phyloP scores from a whole-genome alignment of 1,140 invertebrate species.

The Trichomalopsis sarcophagae region DNA sequence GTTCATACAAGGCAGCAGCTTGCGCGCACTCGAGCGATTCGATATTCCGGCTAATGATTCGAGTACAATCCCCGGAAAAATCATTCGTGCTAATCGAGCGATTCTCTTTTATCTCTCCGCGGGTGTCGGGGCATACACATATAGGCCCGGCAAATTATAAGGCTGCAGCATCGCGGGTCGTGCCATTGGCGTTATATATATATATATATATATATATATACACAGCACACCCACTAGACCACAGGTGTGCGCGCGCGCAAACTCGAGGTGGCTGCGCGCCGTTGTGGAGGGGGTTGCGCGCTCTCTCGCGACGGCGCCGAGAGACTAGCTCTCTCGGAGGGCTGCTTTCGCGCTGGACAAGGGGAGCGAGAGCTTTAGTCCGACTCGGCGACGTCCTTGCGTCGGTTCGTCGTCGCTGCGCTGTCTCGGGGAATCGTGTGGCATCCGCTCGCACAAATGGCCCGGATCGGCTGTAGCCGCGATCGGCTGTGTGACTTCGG shows the following conservation, averaged over 20 bases:
- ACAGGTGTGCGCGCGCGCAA: constrained; percentile 27
- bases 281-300: neutral
- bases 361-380: neutral
- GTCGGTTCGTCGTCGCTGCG: neutral
- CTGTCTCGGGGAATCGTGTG: neutral
- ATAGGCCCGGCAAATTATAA: neutral
- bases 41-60: neutral
- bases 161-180: neutral
- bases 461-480: neutral
- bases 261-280: neutral
- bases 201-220: too few species aligned
- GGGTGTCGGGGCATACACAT: too few species aligned
- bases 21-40: too few species aligned
- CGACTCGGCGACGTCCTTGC: constrained; percentile 1
- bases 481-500: neutral
- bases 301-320: neutral
- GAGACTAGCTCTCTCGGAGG: neutral
- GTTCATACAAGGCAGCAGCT: too few species aligned
- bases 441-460: neutral
- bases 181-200: too few species aligned
- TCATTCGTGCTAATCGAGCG: neutral
- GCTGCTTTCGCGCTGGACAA: neutral
- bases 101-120: neutral
- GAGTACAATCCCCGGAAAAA: neutral
- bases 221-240: too few species aligned